Conservation (phyloP, 2,797 vertebrate genomes). For the Schizopygopsis pylzovi region DNA sequence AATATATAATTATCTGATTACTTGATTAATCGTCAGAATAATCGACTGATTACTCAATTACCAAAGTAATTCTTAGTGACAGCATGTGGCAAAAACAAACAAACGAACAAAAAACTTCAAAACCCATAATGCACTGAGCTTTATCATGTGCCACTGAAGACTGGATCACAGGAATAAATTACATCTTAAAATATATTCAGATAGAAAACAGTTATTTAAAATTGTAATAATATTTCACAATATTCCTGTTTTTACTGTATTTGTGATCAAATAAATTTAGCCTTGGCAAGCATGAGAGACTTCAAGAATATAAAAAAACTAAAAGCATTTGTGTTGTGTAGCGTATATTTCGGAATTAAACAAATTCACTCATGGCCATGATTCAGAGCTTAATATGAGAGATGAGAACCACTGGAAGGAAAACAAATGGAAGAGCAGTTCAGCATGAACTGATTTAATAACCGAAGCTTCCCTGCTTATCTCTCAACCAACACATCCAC, state of each 20-base stretch:
- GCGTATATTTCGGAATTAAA: not conserved
- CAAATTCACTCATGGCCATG: constrained; percentile 6
- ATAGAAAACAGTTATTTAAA: not conserved
- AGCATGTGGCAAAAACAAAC: no score
- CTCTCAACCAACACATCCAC: constrained; percentile 34
- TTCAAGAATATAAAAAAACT: not conserved
- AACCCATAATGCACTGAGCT: no score
- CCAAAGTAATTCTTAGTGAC: no score
- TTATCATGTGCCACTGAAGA: not conserved
- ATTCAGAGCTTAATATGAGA: constrained; percentile 7
- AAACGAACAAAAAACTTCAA: no score
- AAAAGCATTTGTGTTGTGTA: not conserved
- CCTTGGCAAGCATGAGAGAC: not conserved
- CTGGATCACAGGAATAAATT: not conserved
- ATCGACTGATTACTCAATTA: no score
- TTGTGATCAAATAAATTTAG: not conserved
- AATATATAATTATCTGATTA: no score
- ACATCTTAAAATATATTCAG: not conserved
- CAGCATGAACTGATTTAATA: constrained; percentile 38
- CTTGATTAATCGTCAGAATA: no score
- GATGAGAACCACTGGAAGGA: constrained; percentile 5
- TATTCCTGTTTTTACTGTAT: not conserved
- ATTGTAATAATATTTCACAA: not conserved
- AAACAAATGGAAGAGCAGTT: constrained; percentile 20
- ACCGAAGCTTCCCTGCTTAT: constrained; percentile 37